Evolutionary conservation across 1,140 invertebrate species (phyloP).

Genomic region (Lerema accius): DNA sequence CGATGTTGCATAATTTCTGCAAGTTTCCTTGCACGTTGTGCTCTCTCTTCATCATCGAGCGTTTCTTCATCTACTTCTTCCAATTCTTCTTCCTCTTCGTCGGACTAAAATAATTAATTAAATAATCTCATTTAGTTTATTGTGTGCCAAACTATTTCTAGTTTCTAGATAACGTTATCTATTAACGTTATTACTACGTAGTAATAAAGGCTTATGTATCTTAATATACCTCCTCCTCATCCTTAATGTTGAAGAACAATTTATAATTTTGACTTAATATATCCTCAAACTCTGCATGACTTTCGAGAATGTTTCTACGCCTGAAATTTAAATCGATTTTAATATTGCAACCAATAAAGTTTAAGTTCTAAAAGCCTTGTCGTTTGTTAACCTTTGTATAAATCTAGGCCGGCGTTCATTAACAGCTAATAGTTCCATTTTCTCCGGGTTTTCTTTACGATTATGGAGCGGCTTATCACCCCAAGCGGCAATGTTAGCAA

Average conservation of each 20-base stretch:
- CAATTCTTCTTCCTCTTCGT: conserved; percentile 62
- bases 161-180: no score
- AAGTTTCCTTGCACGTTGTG: conserved; percentile 51
- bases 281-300: conserved; percentile 59
- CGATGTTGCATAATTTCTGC: conserved; percentile 45
- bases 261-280: conserved; percentile 68
- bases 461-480: conserved; percentile 87
- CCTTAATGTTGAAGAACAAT: conserved; percentile 73
- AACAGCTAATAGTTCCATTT: conserved; percentile 69
- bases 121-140: no score
- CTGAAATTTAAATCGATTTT: conserved; percentile 42
- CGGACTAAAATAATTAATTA: conserved; percentile 44
- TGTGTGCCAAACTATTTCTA: no score
- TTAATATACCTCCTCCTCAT: conserved; percentile 73
- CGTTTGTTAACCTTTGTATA: conserved; percentile 43
- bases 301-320: conserved; percentile 58
- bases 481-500: conserved; percentile 86
- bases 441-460: conserved; percentile 69
- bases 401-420: conserved; percentile 66
- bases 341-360: not conserved
- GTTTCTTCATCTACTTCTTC: conserved; percentile 73
- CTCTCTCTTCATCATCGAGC: conserved; percentile 69
- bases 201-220: no score
- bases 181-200: no score
- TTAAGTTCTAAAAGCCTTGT: conserved; percentile 8